These are phyloP conservation scores for Etheostoma nigrum DNA, from an alignment of 2,797 vertebrate genomes.

Conservation along the genomic window DNA sequence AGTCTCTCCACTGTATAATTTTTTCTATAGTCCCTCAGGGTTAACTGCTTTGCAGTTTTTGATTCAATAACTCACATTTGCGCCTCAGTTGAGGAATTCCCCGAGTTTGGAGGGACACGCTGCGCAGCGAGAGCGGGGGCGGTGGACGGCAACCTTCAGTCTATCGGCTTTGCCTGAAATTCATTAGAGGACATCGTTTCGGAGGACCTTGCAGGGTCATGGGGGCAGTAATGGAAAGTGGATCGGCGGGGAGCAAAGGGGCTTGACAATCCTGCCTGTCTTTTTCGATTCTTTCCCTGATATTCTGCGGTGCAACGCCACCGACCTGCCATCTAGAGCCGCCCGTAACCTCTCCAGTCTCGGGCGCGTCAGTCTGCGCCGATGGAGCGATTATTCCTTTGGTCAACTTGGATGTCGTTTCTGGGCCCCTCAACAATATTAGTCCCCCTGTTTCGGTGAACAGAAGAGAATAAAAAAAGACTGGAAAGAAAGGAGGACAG, in stretches of 20 bases:
- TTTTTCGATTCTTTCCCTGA: neutral
- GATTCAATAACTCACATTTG: neutral
- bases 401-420: conserved; percentile 32
- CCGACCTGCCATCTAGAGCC: conserved; percentile 20
- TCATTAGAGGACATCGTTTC: neutral
- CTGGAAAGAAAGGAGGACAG: neutral
- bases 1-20: neutral
- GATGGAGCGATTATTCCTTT: conserved; percentile 31
- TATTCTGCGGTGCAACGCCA: neutral
- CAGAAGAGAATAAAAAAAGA: neutral
- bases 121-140: neutral
- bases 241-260: neutral
- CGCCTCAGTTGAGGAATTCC: conserved; percentile 44
- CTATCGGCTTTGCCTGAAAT: neutral
- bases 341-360: conserved; percentile 24
- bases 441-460: neutral
- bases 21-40: neutral
- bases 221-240: conserved; percentile 11
- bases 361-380: conserved; percentile 29
- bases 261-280: neutral
- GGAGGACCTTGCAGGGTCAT: neutral
- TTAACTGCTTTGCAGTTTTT: neutral
- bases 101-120: conserved; percentile 38
- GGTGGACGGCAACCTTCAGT: neutral
- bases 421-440: neutral